Percentiles rank a stretch among this genome's conserved stretches.
phyloP scores from a whole-genome alignment of 92 coral and sea anemone genomes.

The Zoanthus sansibaricus region DNA sequence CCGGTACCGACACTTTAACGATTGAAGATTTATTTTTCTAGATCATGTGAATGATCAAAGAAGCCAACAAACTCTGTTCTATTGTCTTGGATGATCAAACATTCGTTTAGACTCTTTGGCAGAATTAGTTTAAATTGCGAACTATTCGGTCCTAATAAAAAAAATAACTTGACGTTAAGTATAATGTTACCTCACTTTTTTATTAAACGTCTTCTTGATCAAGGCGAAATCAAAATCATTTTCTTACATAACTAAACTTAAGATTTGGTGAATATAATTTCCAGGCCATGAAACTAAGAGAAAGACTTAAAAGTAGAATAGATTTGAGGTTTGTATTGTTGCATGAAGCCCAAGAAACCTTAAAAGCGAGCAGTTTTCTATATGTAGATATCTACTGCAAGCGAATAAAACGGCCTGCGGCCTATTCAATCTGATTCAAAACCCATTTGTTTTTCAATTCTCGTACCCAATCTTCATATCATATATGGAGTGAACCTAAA shows the following conservation, averaged over 20 bases:
- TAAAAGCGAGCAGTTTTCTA: background rate
- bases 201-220: background rate
- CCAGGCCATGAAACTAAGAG: background rate
- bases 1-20: background rate
- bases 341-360: background rate
- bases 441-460: background rate
- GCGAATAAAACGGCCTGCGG: background rate
- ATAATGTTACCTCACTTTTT: background rate
- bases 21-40: background rate
- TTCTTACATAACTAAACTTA: background rate
- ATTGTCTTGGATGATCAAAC: conserved; percentile 6
- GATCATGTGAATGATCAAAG: background rate
- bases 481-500: background rate
- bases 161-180: background rate
- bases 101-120: background rate
- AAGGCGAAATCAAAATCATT: background rate
- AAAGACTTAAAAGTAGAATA: background rate
- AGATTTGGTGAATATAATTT: background rate
- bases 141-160: background rate
- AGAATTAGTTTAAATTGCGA: background rate
- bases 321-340: background rate
- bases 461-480: conserved; percentile 1
- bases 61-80: background rate
- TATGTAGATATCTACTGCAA: background rate
- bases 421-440: background rate